These are phyloP conservation scores for Phortica magna DNA, from an alignment of 2,888 invertebrate genomes.

Conservation along the genomic window DNA sequence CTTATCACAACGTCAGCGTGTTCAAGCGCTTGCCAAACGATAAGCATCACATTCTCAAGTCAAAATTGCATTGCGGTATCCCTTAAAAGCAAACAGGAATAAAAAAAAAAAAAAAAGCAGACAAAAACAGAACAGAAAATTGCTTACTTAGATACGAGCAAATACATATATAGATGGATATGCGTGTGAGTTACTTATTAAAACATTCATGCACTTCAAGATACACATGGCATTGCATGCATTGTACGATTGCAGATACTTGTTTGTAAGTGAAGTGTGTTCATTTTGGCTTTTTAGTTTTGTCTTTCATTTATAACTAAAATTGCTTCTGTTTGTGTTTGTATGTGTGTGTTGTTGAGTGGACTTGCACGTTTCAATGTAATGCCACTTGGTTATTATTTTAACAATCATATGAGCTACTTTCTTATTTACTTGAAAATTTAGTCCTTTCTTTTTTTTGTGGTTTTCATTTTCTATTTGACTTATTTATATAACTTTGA, in stretches of 20 bases:
- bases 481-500: no score
- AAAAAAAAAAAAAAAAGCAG: not conserved
- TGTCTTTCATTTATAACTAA: not conserved
- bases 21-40: constrained; percentile 4
- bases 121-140: not conserved
- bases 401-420: constrained; percentile 19
- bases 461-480: no score
- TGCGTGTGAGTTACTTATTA: constrained; percentile 14
- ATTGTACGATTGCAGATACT: not conserved
- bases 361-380: constrained; percentile 3
- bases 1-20: constrained; percentile 53
- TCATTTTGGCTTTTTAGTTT: not conserved
- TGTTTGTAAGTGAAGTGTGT: not conserved
- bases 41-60: not conserved
- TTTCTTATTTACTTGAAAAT: not conserved
- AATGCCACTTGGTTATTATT: constrained; percentile 20
- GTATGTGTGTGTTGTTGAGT: constrained; percentile 1
- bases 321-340: not conserved
- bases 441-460: not conserved
- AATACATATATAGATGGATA: not conserved
- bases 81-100: constrained; percentile 3
- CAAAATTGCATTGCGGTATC: constrained; percentile 7
- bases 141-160: not conserved
- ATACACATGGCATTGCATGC: not conserved
- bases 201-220: constrained; percentile 8